Conservation (phyloP, 2,113 vertebrate genomes). For the Pogona vitticeps region DNA sequence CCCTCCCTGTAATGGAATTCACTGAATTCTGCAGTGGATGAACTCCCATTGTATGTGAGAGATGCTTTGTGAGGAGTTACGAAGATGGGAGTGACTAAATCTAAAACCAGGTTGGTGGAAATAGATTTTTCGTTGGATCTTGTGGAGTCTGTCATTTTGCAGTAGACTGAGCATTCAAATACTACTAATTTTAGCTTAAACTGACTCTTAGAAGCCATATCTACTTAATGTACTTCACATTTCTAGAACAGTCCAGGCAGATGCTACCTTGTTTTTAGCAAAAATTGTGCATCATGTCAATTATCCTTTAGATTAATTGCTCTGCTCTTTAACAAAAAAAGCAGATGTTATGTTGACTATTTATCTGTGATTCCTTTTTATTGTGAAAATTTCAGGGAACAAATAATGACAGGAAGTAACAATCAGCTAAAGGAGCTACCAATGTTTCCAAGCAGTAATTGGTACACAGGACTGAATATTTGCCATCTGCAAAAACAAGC, state of each 20-base stretch:
- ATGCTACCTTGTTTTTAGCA: constrained; percentile 42
- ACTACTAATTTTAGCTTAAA: constrained; percentile 61
- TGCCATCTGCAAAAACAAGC: constrained; percentile 12
- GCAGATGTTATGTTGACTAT: constrained; percentile 37
- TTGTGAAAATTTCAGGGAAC: constrained; percentile 17
- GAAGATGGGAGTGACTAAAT: not conserved
- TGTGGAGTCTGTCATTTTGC: constrained; percentile 58
- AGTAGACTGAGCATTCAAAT: constrained; percentile 60
- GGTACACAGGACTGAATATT: constrained; percentile 21
- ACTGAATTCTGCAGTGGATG: not conserved
- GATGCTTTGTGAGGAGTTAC: constrained; percentile 9
- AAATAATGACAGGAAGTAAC: constrained; percentile 45
- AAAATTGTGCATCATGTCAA: constrained; percentile 60
- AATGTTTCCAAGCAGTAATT: constrained; percentile 61
- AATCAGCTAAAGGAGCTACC: constrained; percentile 39
- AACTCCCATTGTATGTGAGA: not conserved
- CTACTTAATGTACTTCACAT: constrained; percentile 52
- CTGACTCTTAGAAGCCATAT: constrained; percentile 52
- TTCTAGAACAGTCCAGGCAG: constrained; percentile 41
- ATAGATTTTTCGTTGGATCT: constrained; percentile 60
- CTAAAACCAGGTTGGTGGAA: constrained; percentile 44
- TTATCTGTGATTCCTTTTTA: constrained; percentile 62
- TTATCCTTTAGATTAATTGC: constrained; percentile 58
- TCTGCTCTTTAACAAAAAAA: constrained; percentile 53
- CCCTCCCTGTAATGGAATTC: no score